Evolutionary conservation across 2,797 vertebrate species (phyloP).

Genomic region (Buceros bicornis): DNA sequence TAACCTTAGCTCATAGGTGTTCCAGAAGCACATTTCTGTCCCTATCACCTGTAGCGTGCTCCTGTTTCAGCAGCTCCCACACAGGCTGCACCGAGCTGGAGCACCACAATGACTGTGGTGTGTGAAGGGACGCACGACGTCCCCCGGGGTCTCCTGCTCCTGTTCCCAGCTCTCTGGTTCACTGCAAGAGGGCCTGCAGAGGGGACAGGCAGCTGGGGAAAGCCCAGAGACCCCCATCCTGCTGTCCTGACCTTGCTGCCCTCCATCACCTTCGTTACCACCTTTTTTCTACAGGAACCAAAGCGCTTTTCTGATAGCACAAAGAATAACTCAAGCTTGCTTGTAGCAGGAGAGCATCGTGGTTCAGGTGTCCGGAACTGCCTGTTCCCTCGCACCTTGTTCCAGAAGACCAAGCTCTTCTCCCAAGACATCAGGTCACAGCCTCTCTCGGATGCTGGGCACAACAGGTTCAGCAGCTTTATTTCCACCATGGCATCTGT

Average conservation of each 20-base stretch:
- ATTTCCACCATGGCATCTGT: not conserved
- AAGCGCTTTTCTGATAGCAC: not conserved
- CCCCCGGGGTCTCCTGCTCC: not conserved
- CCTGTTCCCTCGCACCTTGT: not conserved
- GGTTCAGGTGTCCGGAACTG: not conserved
- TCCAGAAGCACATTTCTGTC: not conserved
- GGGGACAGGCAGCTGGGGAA: not conserved
- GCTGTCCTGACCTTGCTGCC: not conserved
- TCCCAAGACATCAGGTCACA: not conserved
- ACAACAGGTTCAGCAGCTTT: not conserved
- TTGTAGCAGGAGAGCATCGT: not conserved
- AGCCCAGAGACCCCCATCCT: not conserved
- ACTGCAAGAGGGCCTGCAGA: not conserved
- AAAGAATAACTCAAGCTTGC: not conserved
- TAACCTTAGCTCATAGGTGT: fast-evolving
- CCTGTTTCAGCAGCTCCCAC: not conserved
- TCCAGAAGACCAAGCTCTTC: not conserved
- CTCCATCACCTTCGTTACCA: not conserved
- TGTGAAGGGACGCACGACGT: fast-evolving
- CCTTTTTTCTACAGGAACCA: fast-evolving
- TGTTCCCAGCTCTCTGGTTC: not conserved
- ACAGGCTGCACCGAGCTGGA: fast-evolving
- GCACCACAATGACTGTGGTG: fast-evolving
- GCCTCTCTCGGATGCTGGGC: not conserved
- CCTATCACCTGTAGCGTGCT: fast-evolving